These are phyloP conservation scores for Thereva nobilitata DNA, from an alignment of 2,888 invertebrate species.

Conservation along the genomic window DNA sequence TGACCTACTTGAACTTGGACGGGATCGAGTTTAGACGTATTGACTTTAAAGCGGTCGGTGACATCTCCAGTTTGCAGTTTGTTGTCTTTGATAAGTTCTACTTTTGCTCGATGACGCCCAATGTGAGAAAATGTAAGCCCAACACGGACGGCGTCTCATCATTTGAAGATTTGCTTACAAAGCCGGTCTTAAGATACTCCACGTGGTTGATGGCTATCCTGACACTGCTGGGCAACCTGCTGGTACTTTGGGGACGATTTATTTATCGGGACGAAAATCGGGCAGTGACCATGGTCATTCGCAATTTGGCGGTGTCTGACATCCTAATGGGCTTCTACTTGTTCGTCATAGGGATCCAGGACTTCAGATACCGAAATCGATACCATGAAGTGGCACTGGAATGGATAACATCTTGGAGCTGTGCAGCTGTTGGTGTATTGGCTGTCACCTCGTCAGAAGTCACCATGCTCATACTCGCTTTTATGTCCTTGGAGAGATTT, in stretches of 20 bases:
- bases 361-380: slow-evolving; percentile 62
- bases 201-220: slow-evolving; percentile 67
- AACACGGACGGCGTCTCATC: slow-evolving; percentile 69
- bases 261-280: slow-evolving; percentile 66
- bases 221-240: slow-evolving; percentile 65
- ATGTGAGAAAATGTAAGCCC: slow-evolving; percentile 64
- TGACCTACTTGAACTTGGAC: slow-evolving; percentile 59
- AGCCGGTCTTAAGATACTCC: slow-evolving; percentile 63
- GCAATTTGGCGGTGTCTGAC: slow-evolving; percentile 69
- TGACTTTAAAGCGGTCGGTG: slow-evolving; percentile 60
- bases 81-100: slow-evolving; percentile 67
- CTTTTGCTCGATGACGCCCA: slow-evolving; percentile 66
- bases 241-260: slow-evolving; percentile 67
- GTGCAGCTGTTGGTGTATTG: slow-evolving; percentile 65
- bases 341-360: slow-evolving; percentile 65
- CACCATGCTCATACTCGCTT: slow-evolving; percentile 69
- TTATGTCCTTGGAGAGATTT: slow-evolving; percentile 72
- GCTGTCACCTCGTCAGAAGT: slow-evolving; percentile 72
- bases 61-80: slow-evolving; percentile 60
- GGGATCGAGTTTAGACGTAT: slow-evolving; percentile 61
- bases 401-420: slow-evolving; percentile 71
- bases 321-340: slow-evolving; percentile 72
- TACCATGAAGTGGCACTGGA: slow-evolving; percentile 64
- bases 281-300: slow-evolving; percentile 66
- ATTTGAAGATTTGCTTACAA: slow-evolving; percentile 63